Conservation (phyloP, 2,113 vertebrate species). For the Silurus meridionalis region DNA sequence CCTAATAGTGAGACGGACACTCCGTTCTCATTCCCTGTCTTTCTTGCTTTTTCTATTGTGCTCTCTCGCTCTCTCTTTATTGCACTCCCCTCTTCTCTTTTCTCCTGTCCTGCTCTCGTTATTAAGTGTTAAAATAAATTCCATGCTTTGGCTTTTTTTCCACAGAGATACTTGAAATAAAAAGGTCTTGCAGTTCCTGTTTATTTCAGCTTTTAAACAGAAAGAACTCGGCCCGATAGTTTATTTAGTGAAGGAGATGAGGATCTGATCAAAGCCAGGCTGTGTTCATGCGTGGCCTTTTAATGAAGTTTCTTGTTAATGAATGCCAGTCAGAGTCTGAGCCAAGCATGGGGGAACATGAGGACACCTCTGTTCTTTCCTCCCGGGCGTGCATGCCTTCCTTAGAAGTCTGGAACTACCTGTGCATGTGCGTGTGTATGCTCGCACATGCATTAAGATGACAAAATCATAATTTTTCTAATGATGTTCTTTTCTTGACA, state of each 20-base stretch:
- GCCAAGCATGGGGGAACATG: conserved; percentile 36
- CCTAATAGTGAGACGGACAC: conserved; percentile 3
- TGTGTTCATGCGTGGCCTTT: conserved; percentile 73
- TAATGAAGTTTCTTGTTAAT: conserved; percentile 73
- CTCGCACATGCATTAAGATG: background rate
- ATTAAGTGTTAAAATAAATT: conserved; percentile 58
- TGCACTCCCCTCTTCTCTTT: too few species aligned
- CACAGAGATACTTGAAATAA: conserved; percentile 44
- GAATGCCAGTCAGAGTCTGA: conserved; percentile 56
- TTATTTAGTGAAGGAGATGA: conserved; percentile 53
- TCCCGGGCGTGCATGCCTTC: background rate
- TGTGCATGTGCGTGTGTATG: background rate
- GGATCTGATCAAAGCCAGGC: conserved; percentile 67
- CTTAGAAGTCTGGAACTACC: background rate
- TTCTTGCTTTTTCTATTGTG: background rate
- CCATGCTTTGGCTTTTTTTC: conserved; percentile 21
- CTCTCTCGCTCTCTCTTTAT: background rate
- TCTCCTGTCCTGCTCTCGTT: conserved; percentile 9
- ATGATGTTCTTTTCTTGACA: background rate
- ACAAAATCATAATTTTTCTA: background rate
- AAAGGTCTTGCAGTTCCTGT: conserved; percentile 55
- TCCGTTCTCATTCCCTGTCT: background rate
- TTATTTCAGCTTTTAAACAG: conserved; percentile 38
- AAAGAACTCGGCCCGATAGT: conserved; percentile 11
- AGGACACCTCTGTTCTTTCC: background rate